Evolutionary conservation across 1,140 invertebrate species (phyloP).

Genomic region (Andrena cerasifolii): DNA sequence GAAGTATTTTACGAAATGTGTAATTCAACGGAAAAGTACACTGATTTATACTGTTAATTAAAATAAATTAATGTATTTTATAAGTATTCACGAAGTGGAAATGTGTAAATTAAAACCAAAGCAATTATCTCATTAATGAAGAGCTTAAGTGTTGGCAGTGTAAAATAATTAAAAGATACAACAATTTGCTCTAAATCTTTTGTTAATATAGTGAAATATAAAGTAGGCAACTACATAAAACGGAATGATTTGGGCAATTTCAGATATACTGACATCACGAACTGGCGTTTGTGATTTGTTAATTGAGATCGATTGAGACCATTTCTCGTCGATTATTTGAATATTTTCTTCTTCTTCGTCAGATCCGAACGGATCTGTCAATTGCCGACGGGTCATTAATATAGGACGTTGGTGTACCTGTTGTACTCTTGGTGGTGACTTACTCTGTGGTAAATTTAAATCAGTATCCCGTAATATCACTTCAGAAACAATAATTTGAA

Average conservation of each 20-base stretch:
- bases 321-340: conserved; percentile 79
- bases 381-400: conserved; percentile 93
- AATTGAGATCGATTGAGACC: conserved; percentile 76
- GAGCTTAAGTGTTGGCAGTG: neutral
- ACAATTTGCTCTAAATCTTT: conserved; percentile 16
- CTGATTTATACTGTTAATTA: neutral
- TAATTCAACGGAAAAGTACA: neutral
- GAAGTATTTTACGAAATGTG: neutral
- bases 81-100: too few relatives aligned
- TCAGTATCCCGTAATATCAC: conserved; percentile 29
- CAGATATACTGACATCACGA: conserved; percentile 78
- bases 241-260: conserved; percentile 40
- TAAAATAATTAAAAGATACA: neutral
- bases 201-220: conserved; percentile 43
- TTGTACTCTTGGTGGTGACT: conserved; percentile 77
- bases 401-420: conserved; percentile 82
- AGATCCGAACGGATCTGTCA: conserved; percentile 95
- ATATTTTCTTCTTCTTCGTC: conserved; percentile 92
- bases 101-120: neutral
- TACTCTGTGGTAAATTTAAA: conserved; percentile 75
- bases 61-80: neutral
- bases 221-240: conserved; percentile 31
- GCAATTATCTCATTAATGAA: neutral
- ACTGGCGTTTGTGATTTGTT: conserved; percentile 76
- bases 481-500: neutral